These are phyloP conservation scores for Ptilodon capucinus DNA, from an alignment of 2,888 invertebrate species.

Conservation along the genomic window DNA sequence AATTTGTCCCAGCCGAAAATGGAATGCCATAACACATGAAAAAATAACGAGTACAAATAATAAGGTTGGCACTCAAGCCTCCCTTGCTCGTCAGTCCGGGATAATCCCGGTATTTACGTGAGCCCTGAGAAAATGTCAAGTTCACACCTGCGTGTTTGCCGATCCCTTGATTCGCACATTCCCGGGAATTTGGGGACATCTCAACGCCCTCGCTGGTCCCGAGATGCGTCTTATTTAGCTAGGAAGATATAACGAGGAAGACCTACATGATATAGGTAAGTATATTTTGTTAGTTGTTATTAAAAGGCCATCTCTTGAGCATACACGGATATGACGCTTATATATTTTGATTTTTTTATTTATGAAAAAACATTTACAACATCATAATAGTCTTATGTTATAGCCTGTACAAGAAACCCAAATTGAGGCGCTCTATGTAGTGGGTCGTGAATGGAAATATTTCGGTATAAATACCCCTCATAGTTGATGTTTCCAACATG, in stretches of 20 bases:
- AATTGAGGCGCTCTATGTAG: no score
- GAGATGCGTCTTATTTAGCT: neutral
- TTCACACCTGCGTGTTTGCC: slow-evolving; percentile 16
- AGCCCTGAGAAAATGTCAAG: slow-evolving; percentile 8
- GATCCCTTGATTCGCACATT: slow-evolving; percentile 4
- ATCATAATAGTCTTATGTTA: no score
- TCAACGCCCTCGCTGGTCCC: slow-evolving; percentile 1
- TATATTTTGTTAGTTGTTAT: slow-evolving; percentile 1
- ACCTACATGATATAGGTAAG: neutral
- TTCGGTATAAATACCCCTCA: no score
- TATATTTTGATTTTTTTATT: no score
- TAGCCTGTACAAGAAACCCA: no score
- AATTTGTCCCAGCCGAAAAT: neutral
- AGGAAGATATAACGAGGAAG: neutral
- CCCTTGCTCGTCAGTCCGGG: neutral
- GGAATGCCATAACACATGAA: neutral
- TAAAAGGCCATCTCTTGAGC: no score
- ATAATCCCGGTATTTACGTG: neutral
- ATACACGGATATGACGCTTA: no score
- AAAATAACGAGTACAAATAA: neutral
- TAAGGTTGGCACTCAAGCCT: neutral
- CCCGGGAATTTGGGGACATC: slow-evolving; percentile 5
- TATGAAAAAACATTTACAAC: no score
- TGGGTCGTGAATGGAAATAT: no score
- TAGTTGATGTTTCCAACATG: no score